Conservation (phyloP, 2,113 vertebrate species). For the Grammomys surdaster region DNA sequence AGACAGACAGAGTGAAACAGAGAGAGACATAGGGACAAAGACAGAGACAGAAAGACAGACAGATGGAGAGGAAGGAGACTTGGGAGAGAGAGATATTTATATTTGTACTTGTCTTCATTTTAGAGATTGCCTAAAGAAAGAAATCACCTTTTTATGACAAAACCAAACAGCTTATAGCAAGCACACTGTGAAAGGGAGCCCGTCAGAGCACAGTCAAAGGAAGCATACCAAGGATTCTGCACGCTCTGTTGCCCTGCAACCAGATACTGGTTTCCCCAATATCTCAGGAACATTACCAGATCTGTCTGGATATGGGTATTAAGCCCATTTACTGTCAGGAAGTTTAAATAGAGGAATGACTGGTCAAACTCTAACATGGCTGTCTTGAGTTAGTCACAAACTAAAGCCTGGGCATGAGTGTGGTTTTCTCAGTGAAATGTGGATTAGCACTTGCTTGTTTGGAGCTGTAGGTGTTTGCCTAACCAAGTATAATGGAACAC, state of each 20-base stretch:
- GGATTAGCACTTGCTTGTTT: background rate
- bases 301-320: background rate
- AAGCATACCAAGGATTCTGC: background rate
- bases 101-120: background rate
- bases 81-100: background rate
- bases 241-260: background rate
- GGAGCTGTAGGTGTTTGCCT: background rate
- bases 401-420: background rate
- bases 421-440: background rate
- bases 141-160: background rate
- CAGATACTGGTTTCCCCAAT: background rate
- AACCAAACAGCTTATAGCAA: background rate
- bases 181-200: background rate
- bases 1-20: too few species aligned
- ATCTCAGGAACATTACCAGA: background rate
- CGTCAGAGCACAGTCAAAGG: background rate
- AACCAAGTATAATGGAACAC: background rate
- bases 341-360: background rate
- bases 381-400: background rate
- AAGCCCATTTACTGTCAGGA: background rate
- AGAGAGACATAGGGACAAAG: too few species aligned
- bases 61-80: too few species aligned
- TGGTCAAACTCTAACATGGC: background rate
- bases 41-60: too few species aligned
- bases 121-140: background rate